Evolutionary conservation across 2,888 invertebrate genomes (phyloP).

Genomic region (Megamerina dolium): DNA sequence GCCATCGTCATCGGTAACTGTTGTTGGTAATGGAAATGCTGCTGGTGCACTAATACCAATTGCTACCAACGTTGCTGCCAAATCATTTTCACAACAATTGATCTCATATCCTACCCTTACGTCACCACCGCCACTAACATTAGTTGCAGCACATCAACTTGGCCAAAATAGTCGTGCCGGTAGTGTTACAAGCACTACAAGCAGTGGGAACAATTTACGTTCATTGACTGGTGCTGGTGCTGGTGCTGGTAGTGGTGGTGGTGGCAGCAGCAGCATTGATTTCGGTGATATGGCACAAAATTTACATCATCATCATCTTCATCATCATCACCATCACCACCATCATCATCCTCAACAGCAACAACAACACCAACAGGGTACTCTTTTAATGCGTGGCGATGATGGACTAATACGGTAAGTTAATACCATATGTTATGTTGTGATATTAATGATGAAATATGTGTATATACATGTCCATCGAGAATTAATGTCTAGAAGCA

Average conservation of each 20-base stretch:
- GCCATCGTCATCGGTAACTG: conserved; percentile 22
- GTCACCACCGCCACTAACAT: conserved; percentile 23
- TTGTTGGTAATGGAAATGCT: conserved; percentile 27
- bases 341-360: no score
- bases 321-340: conserved; percentile 24
- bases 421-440: conserved; percentile 1
- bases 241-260: conserved; percentile 18
- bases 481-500: no score
- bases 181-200: conserved; percentile 38
- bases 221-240: conserved; percentile 19
- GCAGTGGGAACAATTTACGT: conserved; percentile 28
- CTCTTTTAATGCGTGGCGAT: conserved; percentile 32
- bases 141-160: conserved; percentile 22
- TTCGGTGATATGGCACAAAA: conserved; percentile 36
- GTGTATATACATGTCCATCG: background rate
- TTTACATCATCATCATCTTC: no score
- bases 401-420: conserved; percentile 14
- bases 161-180: conserved; percentile 35
- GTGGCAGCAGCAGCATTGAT: conserved; percentile 21
- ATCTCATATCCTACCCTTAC: conserved; percentile 46
- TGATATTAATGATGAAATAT: background rate
- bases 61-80: conserved; percentile 29
- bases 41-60: conserved; percentile 29
- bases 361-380: conserved; percentile 25
- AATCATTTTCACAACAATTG: conserved; percentile 43